Evolutionary conservation across 1,140 invertebrate genomes (phyloP), one percentile per base, ranked within the genome.

Genomic region (Carposina sasakii): DNA sequence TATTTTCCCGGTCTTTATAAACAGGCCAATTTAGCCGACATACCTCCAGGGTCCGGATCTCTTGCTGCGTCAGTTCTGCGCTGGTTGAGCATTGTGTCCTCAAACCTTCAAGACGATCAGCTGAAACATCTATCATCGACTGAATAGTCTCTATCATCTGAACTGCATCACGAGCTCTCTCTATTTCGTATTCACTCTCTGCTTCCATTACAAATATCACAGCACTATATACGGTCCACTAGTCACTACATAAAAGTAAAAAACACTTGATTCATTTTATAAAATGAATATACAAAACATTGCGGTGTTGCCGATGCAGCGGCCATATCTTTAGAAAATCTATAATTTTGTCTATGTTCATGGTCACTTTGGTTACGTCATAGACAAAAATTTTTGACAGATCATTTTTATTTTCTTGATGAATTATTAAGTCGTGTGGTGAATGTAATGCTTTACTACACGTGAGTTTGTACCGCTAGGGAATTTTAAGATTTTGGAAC

Each of bases 71-170:
- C 54, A 98, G 88, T 82, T 96, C 94, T 34, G 93, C 94, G 76
- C 92, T 96, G 42, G 95, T 95, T 16, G 93, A 92, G 87, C 96
- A 98, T 87, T 96, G 92, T 42, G 95, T 97, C 74, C 96, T 89
- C 60, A 98, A 88, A 41, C 94, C 94, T 72, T 97, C 93, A 64
- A 98, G 90, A 78, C 95, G 91, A 84, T 95, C 92, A 48, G 95
- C 94, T 67, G 94, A 96, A 81, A 96, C 92, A 87, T 96, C 95
- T 85, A 98, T 98, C 94, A 98, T 96, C 61, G 93, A 93, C 88
- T 98, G 95, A 47, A 81, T 74, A 60, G 76, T 81, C 73, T 83
- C 71, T 75, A 81, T 81, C 73, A 73, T 78, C 66, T 94, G 92
- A 67, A 92, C 87, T 74, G 90, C 88, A 68, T 88, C 86, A 67